Evolutionary conservation across 1,140 invertebrate species (phyloP).

Genomic region (Vanessa atalanta): DNA sequence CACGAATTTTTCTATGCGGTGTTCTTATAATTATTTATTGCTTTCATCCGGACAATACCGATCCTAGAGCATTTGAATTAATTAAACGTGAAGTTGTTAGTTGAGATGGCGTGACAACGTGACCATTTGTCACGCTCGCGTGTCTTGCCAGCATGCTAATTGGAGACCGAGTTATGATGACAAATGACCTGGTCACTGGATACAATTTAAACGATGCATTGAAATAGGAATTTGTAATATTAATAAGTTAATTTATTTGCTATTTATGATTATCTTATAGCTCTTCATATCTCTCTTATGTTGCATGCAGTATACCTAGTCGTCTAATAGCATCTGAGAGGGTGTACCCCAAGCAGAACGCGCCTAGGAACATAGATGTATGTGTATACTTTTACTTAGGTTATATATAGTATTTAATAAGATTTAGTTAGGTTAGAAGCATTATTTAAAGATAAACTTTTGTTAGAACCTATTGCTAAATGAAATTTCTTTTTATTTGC

Average conservation of each 20-base stretch:
- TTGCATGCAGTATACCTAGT: too few relatives aligned
- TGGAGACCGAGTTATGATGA: slow-evolving; percentile 39
- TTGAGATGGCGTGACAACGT: slow-evolving; percentile 39
- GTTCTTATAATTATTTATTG: neutral
- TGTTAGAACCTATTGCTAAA: too few relatives aligned
- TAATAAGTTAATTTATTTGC: slow-evolving; percentile 9
- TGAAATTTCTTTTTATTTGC: too few relatives aligned
- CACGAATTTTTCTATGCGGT: neutral
- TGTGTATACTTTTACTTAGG: too few relatives aligned
- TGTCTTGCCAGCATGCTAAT: slow-evolving; percentile 39
- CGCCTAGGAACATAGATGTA: too few relatives aligned
- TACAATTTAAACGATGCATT: slow-evolving; percentile 22
- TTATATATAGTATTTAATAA: too few relatives aligned
- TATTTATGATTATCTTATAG: neutral
- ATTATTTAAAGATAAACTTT: too few relatives aligned
- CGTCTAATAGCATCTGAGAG: too few relatives aligned
- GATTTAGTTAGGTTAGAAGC: too few relatives aligned
- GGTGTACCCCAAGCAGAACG: too few relatives aligned
- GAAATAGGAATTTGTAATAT: slow-evolving; percentile 20
- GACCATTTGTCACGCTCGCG: slow-evolving; percentile 37
- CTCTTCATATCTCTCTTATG: too few relatives aligned
- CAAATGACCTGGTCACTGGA: slow-evolving; percentile 32
- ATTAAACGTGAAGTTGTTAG: slow-evolving; percentile 30
- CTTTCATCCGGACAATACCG: slow-evolving; percentile 23
- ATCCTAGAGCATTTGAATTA: slow-evolving; percentile 30